Base-by-base conservation (phyloP, 2,888 invertebrate species). In the Hesperia comma region DNA sequence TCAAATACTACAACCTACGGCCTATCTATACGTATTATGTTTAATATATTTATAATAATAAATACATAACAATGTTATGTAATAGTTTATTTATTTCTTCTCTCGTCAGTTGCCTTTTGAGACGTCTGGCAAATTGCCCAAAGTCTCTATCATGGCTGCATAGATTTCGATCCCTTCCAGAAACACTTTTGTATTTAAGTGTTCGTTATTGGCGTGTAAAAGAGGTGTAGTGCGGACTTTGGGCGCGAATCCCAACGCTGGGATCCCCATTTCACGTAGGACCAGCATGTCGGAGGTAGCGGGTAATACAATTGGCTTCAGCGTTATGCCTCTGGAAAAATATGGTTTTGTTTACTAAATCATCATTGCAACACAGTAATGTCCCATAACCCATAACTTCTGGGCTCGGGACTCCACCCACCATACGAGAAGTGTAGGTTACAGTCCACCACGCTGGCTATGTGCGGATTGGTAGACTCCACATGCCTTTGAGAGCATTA, bases 181-280 rank as follows among this genome's bases (percentile, higher is more conserved):
- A 67, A 87, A 87, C 0, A 77, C 81, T 15, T 77, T 75, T 0
- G 84, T 75, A 33, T 85, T 81, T 2, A 84, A 70, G 56, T 85
- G 85, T 71, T 90, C 90, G 49, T 90, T 69, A 37, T 75, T 75
- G 6, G 62, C 75, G 55, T 90, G 89, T 0, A 80, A 2, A 33
- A 74, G 75, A 2, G 70, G 1, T 1, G 55, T 64, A 1, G 85
- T 87, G 49, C 77, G 75, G 3, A 72, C 67, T 69, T 82, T 86
- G 15, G 87, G 74, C 0, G 85, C 61, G 69, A 90, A 86, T 1
- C 88, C 88, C 0, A 90, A 63, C 0, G 87, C 87, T 5, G 87
- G 87, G 21, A 87, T 79, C 0, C 85, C 88, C 1, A 76, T 62
- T 61, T 79, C 82, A 3, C 90, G 79, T 0, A 90, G 2, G 0